A percentile compares a stretch with the other conserved stretches of the same genome.
These are phyloP conservation scores for Parazoanthus atlanticus DNA, from an alignment of 92 coral and sea anemone genomes.

Conservation along the genomic window DNA sequence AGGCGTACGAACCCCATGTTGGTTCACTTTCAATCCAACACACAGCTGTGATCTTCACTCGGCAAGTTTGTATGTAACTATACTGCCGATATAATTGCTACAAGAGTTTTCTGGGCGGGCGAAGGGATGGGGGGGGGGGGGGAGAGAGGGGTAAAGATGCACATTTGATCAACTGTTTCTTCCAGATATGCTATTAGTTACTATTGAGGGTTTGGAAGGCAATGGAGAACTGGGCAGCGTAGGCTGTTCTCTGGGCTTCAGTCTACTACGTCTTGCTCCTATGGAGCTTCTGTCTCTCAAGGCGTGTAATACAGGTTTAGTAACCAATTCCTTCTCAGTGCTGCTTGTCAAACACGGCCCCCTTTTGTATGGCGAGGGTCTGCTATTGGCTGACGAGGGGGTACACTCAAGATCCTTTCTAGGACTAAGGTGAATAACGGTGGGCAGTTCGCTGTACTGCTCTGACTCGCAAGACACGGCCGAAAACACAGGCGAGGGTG, in stretches of 20 bases:
- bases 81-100: background rate
- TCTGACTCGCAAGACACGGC: constrained; percentile 79
- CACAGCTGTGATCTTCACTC: too few relatives aligned
- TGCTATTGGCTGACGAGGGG: background rate
- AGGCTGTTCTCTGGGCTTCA: constrained; percentile 13
- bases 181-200: background rate
- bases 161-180: background rate
- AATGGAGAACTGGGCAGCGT: constrained; percentile 22
- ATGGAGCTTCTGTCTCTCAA: constrained; percentile 34
- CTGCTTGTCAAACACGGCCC: constrained; percentile 1
- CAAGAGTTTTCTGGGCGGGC: background rate
- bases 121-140: too few relatives aligned
- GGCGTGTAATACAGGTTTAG: constrained; percentile 52
- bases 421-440: constrained; percentile 64
- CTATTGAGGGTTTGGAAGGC: constrained; percentile 22
- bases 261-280: constrained; percentile 1
- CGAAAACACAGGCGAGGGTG: constrained; percentile 80
- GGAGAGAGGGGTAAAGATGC: background rate
- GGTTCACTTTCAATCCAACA: too few relatives aligned
- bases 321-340: background rate
- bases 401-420: constrained; percentile 35
- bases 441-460: constrained; percentile 80
- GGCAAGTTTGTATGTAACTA: too few relatives aligned
- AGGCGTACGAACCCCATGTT: too few relatives aligned
- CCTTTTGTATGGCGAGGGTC: background rate